Conservation (phyloP, 2,888 invertebrate genomes). For the Drosophila infuscata region DNA sequence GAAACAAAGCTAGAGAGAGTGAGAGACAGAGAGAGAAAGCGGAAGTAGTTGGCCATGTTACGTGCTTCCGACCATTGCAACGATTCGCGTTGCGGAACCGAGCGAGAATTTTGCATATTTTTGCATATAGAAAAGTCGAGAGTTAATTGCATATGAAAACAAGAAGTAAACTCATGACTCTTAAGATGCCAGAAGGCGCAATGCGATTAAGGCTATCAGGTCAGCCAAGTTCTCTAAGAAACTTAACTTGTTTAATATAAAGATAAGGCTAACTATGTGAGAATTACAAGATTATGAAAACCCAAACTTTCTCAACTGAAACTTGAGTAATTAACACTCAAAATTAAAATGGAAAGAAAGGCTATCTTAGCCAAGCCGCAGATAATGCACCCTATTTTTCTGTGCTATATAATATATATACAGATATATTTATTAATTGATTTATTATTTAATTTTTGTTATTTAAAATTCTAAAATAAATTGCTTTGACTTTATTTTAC, state of each 20-base stretch:
- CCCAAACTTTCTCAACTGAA: neutral
- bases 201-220: neutral
- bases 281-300: neutral
- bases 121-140: conserved; percentile 36
- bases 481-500: too few species aligned
- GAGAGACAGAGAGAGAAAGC: neutral
- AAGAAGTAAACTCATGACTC: neutral
- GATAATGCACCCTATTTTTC: neutral
- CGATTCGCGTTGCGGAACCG: conserved; percentile 20
- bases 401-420: neutral
- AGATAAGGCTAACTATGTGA: neutral
- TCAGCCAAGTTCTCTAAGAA: neutral
- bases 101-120: conserved; percentile 8
- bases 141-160: neutral
- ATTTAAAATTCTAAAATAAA: neutral
- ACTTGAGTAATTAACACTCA: neutral
- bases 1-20: neutral
- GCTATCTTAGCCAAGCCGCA: neutral
- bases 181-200: neutral
- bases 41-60: conserved; percentile 28
- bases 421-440: neutral
- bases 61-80: conserved; percentile 17
- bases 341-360: too few species aligned
- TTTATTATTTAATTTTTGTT: neutral
- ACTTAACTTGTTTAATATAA: neutral